A percentile compares a stretch with the other conserved stretches of the same genome.
These are phyloP conservation scores for Chelonus insularis DNA, from an alignment of 1,140 invertebrate species.

Conservation along the genomic window DNA sequence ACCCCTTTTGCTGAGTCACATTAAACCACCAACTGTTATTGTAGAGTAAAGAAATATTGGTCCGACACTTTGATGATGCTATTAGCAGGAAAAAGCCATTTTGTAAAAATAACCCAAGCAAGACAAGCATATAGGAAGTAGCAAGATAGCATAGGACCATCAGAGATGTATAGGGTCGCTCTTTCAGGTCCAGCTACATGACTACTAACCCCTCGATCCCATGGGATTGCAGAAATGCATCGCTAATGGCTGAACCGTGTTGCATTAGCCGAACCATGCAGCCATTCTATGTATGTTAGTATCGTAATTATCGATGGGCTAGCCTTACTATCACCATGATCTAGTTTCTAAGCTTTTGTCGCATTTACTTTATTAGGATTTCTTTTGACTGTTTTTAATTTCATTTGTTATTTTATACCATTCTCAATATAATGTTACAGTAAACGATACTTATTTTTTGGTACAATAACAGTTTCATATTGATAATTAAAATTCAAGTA, in stretches of 20 bases:
- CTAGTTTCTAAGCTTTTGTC: not conserved
- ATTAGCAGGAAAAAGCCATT: constrained; percentile 35
- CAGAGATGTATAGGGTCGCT: no score
- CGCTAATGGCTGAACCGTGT: constrained; percentile 53
- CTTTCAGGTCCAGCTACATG: not conserved
- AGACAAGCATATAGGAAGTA: not conserved
- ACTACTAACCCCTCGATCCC: constrained; percentile 12
- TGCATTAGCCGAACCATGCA: constrained; percentile 51
- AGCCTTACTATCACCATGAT: constrained; percentile 3
- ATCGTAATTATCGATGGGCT: constrained; percentile 9
- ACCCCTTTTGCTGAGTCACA: not conserved
- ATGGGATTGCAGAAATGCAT: constrained; percentile 45
- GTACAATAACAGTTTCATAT: no score
- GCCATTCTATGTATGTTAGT: constrained; percentile 28
- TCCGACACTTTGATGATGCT: constrained; percentile 6
- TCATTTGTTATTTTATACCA: no score
- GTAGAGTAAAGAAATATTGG: constrained; percentile 7
- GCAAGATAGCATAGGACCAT: no score
- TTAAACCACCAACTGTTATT: not conserved
- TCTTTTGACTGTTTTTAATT: no score
- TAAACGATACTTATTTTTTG: no score
- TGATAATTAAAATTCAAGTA: no score
- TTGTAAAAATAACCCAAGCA: constrained; percentile 45
- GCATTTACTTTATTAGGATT: no score
- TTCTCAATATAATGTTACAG: no score